Base-by-base conservation (phyloP, 2,888 invertebrate genomes). In the Elegia similella region DNA sequence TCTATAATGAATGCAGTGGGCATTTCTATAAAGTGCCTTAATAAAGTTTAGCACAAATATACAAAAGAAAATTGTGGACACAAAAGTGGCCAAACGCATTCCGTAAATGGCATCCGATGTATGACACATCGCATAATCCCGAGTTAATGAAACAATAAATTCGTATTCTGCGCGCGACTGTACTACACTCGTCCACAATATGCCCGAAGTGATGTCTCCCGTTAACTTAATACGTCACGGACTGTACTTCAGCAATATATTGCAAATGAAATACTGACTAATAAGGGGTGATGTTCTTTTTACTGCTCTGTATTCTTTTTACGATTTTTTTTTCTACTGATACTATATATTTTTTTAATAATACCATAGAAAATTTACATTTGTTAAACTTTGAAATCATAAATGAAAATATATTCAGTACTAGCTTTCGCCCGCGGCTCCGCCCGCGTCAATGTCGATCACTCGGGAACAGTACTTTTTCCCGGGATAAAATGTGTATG, bases 141-240 rank as follows among this genome's bases (percentile, higher is more conserved):
- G 71, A 80, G 81, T 75, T 82, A 86, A 86, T 85, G 80, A 88
- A 88, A 88, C 86, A 82, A 85, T 86, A 85, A 81, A 84, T 85
- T 84, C 70, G 78, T 84, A 80, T 80, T 79, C 82, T 67, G 68
- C 58, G 66, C 70, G 70, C 71, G 56, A 59, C 63, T 60, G 59
- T 62, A 62, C 55, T 61, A 62, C 59, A 62, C 68, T 67, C 69
- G 66, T 61, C 59, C 62, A 61, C 61, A 75, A 76, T 76, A 73
- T 69, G 72, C 77, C 80, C 78, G 52, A 34, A 72, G 75, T 80
- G 82, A 82, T 84, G 75, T 82, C 81, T 78, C 87, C 88, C 88
- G 87, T 88, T 87, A 88, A 83, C 84, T 88, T 87, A 87, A 88
- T 89, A 86, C 75, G 82, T 78, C 80, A 82, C 78, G 81, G 79